These are phyloP conservation scores for Melanotaenia parkinsoni DNA, from an alignment of 2,797 vertebrate species.

Conservation along the genomic window DNA sequence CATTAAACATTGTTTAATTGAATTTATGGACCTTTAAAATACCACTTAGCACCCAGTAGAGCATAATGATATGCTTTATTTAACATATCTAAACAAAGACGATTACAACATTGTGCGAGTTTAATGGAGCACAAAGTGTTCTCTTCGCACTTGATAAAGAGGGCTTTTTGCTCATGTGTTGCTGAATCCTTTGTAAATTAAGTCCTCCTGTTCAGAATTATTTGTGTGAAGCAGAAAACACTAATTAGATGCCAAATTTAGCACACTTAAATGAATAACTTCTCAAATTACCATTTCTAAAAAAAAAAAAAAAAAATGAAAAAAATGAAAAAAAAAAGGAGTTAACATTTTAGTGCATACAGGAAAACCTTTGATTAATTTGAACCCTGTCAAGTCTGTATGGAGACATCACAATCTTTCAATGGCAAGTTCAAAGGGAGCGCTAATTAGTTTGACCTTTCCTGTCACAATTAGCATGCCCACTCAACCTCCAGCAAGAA, in stretches of 20 bases:
- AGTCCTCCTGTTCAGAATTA: slow-evolving; percentile 33
- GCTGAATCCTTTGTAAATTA: slow-evolving; percentile 44
- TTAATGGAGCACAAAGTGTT: slow-evolving; percentile 79
- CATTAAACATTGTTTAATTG: slow-evolving; percentile 85
- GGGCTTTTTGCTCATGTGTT: slow-evolving; percentile 57
- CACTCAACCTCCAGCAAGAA: slow-evolving; percentile 72
- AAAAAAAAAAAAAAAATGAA: background rate
- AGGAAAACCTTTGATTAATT: slow-evolving; percentile 60
- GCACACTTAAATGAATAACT: background rate
- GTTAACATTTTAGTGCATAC: slow-evolving; percentile 25
- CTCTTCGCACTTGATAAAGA: slow-evolving; percentile 68
- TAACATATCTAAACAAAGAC: slow-evolving; percentile 85
- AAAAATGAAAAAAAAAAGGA: background rate
- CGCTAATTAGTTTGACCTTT: slow-evolving; percentile 87
- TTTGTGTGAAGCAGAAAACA: slow-evolving; percentile 16
- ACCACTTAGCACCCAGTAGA: slow-evolving; percentile 82
- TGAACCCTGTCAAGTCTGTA: slow-evolving; percentile 72
- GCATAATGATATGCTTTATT: slow-evolving; percentile 86
- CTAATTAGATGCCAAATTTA: slow-evolving; percentile 5
- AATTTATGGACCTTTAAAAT: slow-evolving; percentile 87
- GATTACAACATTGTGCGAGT: slow-evolving; percentile 73
- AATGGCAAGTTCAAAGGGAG: slow-evolving; percentile 77
- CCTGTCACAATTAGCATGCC: slow-evolving; percentile 82
- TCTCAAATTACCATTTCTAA: slow-evolving; percentile 5
- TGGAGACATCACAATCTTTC: slow-evolving; percentile 58